Evolutionary conservation across 1,140 invertebrate genomes (phyloP).

Genomic region (Hyles euphorbiae): DNA sequence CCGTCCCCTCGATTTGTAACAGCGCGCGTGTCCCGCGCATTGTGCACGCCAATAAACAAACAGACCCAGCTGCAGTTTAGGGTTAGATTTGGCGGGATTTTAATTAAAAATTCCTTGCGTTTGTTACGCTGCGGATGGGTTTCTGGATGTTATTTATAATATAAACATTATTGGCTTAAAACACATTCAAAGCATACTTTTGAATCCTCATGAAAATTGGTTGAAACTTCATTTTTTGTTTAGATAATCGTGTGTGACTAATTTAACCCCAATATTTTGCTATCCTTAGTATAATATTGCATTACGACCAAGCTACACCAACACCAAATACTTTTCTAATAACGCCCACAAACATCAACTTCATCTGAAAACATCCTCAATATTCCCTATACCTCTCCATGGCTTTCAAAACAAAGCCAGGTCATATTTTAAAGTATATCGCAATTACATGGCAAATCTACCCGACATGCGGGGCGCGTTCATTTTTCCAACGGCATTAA

Average conservation of each 20-base stretch:
- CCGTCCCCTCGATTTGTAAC: background rate
- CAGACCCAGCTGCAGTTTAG: constrained; percentile 7
- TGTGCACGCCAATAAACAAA: constrained; percentile 6
- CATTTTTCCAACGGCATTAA: constrained; percentile 15
- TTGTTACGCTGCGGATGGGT: background rate
- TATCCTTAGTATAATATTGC: too few species aligned
- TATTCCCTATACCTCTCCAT: too few species aligned
- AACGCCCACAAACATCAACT: too few species aligned
- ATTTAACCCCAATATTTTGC: too few species aligned
- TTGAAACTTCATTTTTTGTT: too few species aligned
- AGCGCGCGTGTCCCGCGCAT: constrained; percentile 1
- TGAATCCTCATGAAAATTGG: too few species aligned
- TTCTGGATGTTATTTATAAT: background rate
- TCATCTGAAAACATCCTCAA: too few species aligned
- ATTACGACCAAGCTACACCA: too few species aligned
- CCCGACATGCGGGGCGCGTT: constrained; percentile 7
- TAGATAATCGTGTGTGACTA: too few species aligned
- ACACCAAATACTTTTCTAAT: too few species aligned
- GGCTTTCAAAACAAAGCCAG: background rate
- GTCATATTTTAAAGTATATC: background rate
- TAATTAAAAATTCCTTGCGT: constrained; percentile 8
- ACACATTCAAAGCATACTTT: too few species aligned
- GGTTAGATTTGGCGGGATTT: constrained; percentile 8
- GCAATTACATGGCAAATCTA: constrained; percentile 1
- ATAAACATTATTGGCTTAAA: too few species aligned